Conservation (phyloP, 2,797 vertebrate species). For the Microctenopoma steveboyesi region DNA sequence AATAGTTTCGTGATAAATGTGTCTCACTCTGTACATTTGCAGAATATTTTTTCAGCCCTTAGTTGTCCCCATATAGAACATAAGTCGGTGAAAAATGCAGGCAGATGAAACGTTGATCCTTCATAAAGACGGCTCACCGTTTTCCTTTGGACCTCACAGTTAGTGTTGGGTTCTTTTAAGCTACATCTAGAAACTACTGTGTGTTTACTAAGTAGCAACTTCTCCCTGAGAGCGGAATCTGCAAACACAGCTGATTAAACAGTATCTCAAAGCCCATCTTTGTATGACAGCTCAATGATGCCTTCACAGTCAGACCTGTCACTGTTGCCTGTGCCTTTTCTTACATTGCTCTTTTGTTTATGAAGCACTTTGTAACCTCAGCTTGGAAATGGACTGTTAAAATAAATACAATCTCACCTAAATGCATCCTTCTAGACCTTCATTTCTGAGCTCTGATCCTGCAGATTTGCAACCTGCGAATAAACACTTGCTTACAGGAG, state of each 20-base stretch:
- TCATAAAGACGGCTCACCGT: not conserved
- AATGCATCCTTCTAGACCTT: slow-evolving; percentile 41
- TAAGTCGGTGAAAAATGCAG: not conserved
- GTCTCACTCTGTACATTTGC: not conserved
- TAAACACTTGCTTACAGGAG: slow-evolving; percentile 50
- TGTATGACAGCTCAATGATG: slow-evolving; percentile 7
- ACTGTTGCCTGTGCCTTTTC: slow-evolving; percentile 17
- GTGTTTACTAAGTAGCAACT: not conserved
- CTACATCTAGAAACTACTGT: slow-evolving; percentile 5
- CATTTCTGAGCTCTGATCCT: slow-evolving; percentile 42
- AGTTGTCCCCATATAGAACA: not conserved
- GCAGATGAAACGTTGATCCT: not conserved
- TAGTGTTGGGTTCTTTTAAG: not conserved
- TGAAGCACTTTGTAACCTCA: slow-evolving; percentile 23
- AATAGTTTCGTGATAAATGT: not conserved
- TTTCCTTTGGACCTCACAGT: not conserved
- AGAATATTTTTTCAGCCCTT: not conserved
- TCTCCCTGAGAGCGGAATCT: slow-evolving; percentile 7
- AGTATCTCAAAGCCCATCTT: slow-evolving; percentile 12
- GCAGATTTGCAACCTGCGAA: slow-evolving; percentile 46
- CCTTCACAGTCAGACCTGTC: not conserved
- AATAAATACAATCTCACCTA: slow-evolving; percentile 22
- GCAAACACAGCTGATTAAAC: slow-evolving; percentile 42
- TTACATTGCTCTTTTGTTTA: slow-evolving; percentile 33
- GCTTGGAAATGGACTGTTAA: slow-evolving; percentile 4